Base-by-base conservation (phyloP, 2,113 vertebrate species). In the Lepus americanus region DNA sequence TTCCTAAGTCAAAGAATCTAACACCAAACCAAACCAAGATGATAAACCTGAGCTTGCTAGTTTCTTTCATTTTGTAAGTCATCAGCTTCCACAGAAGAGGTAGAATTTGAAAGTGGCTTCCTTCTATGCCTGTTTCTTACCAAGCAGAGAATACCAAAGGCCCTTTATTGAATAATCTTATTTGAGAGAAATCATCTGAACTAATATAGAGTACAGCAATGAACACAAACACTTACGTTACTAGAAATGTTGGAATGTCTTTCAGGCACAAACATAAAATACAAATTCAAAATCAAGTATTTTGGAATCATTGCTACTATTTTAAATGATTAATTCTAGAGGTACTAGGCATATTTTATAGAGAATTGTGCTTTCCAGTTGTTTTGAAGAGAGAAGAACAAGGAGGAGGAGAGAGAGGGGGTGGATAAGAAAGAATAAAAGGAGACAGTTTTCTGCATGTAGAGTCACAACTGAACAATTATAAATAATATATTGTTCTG, bases 341-440 rank as follows among this genome's bases (percentile, higher is more conserved):
- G n/a, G 22, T 73, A 69, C 20, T 49, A 3, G 9, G 33, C 19
- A 96, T 22, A 87, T 4, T 59, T 80, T 76, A 72, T 14, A 67
- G 90, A 79, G 8, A 78, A 55, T 81, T 67, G 25, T 36, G 44
- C n/a, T 97, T 94, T 80, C 39, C 70, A 9, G 66, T 76, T 73
- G n/a, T 69, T 83, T 1, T 83, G 29, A 49, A 78, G 59, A 31
- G 10, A n/a, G 69, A 9, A 36, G 70, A 22, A 76, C 29, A 14
- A 63, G 25, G 51, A 63, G 31, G 29, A 67, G 19, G 23, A 73
- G 9, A 23, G 25, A 20, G 10, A 61, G 17, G 19, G 8, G 22
- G 19, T 5, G 9, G 67, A 31, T 25, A 12, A 72, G 7, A 19
- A 33, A 17, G 0, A 22, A 14, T 25, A 49, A 22, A 27, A 25